Base-by-base conservation (phyloP, 2,888 invertebrate species). In the Folsomia manolachei region DNA sequence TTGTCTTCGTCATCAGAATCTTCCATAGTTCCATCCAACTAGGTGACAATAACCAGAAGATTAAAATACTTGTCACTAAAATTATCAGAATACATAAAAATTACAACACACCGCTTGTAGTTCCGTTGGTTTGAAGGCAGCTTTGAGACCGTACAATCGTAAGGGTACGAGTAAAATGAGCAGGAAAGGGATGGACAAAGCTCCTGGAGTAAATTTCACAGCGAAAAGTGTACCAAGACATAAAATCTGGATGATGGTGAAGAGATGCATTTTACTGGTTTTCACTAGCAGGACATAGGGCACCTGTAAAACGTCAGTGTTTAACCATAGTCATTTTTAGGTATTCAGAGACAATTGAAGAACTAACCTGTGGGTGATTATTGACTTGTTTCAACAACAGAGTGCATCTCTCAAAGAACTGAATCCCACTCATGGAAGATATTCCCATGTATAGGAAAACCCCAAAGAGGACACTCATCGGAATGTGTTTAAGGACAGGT, bases 401-500 rank as follows among this genome's bases (percentile, higher is more conserved):
- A 81, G 92, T 89, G 79, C 93, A 86, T 72, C 98, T 88, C 82
- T 97, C 94, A 84, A 96, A 94, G 83, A 98, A 89, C 85, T 97
- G 96, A 24, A 97, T 95, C 74, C 96, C 96, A 81, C 91, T 92
- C 81, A 95, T 91, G 2, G 96, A 95, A 0, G 96, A 94, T 76
- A 97, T 90, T 70, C 98, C 98, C 83, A 83, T 83, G 85, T 95
- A 96, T 21, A 98, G 89, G 86, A 99, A 98, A 27, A 98, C 94
- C 24, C 98, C 98, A 83, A 97, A 95, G 24, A 99, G 88, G 69
- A 97, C 95, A n/a, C 97, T 90, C 89, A 97, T 92, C 0, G 98
- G 97, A 75, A 98, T 93, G 70, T 91, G 87, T 26, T 91, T 87
- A 70, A 97, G 86, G 73, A 93, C 86, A 4, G 91, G 87, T 1